Evolutionary conservation across 2,113 vertebrate species (phyloP), one percentile per base, ranked within the genome.

Genomic region (Cebus imitator): DNA sequence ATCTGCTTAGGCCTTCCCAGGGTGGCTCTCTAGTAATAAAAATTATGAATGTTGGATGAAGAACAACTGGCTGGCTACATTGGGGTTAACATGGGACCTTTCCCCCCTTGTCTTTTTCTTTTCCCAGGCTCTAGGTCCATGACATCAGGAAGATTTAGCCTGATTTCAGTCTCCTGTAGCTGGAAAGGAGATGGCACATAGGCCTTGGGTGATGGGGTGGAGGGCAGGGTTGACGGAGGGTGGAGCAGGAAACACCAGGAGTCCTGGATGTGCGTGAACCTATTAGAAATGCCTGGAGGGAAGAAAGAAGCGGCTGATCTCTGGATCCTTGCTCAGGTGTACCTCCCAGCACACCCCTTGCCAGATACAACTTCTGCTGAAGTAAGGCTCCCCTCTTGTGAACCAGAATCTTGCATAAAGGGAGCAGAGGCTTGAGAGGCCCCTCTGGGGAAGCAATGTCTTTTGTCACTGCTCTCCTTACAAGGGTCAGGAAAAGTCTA

Each of bases 11-110:
- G 76, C 50, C 75, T 84, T 82, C 40, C 35, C 66, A 80, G 87
- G 64, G 70, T 17, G 25, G 52, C 92, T 91, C n/a, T 76, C 35
- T 37, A 55, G 68, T 76, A 70, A 72, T 25, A 13, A 73, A 90
- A 81, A 30, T 4, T 55, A 1, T 0, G 48, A 21, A 18, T 48
- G 52, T 73, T 68, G 35, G 57, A 1, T 30, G 37, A 16, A 35
- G 52, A 81, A 30, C 72, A 30, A 2, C 5, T n/a, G 30, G 79
- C 64, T 17, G 45, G 37, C 16, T 58, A 10, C 50, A 3, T 0
- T n/a, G 55, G 13, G 50, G 68, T 35, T 16, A 68, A 70, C n/a
- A 4, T 3, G 6, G 58, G 72, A 78, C 86, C 40, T 30, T 37
- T 17, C 43, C 68, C 13, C 30, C 8, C 35, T n/a, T 23, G 8